These are phyloP conservation scores for Xestia xanthographa DNA, from an alignment of 2,888 invertebrate genomes.

Conservation along the genomic window DNA sequence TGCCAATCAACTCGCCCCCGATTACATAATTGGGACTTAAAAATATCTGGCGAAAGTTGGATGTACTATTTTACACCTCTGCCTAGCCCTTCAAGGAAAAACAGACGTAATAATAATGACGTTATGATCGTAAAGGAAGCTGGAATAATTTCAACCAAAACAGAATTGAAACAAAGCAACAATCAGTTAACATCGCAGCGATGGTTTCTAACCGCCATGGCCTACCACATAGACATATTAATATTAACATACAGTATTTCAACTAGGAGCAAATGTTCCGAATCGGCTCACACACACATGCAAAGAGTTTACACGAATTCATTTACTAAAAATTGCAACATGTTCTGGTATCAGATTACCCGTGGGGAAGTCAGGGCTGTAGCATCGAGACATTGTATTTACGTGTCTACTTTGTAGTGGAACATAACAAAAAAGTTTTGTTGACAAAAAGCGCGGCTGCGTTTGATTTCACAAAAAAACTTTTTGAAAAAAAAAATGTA, in stretches of 20 bases:
- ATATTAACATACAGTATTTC: not conserved
- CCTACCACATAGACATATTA: not conserved
- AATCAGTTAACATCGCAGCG: constrained; percentile 27
- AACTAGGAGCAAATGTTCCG: not conserved
- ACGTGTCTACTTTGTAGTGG: too few species aligned
- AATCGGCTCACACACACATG: not conserved
- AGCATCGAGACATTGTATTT: too few species aligned
- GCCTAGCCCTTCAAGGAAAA: not conserved
- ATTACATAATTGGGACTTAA: not conserved
- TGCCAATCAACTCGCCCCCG: too few species aligned
- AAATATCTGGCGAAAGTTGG: not conserved
- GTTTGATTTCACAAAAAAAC: not conserved
- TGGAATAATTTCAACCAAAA: not conserved
- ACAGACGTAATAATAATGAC: not conserved
- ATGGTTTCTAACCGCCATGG: constrained; percentile 6
- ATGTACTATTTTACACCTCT: not conserved
- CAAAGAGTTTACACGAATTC: not conserved
- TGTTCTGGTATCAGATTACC: too few species aligned
- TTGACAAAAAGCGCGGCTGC: not conserved
- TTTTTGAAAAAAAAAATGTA: not conserved
- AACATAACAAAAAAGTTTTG: too few species aligned
- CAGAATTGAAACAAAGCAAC: constrained; percentile 14
- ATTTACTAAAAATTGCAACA: too few species aligned
- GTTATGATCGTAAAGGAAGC: too few species aligned
- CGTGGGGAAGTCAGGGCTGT: too few species aligned